A percentile compares a stretch with the other conserved stretches of the same genome.
Evolutionary conservation across 1,140 invertebrate species (phyloP).

Genomic region (Doryteuthis pealeii): DNA sequence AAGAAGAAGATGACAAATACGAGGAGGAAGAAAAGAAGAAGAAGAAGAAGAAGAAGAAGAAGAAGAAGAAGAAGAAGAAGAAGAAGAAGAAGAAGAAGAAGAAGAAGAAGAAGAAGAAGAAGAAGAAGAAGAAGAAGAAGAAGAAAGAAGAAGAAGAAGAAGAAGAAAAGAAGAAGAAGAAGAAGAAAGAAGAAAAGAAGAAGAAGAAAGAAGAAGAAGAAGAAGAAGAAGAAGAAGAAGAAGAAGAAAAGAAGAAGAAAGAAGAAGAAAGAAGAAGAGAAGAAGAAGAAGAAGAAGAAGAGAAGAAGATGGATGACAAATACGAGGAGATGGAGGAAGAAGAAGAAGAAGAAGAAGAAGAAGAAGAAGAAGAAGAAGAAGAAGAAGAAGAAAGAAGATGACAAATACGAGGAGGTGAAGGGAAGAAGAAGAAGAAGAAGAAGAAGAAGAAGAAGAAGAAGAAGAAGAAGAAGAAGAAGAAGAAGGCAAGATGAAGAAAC

Average conservation of each 20-base stretch:
- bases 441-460: neutral
- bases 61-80: neutral
- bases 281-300: neutral
- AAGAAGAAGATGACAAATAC: no score
- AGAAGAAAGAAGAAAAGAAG: neutral
- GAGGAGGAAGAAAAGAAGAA: neutral
- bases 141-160: neutral
- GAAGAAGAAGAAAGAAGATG: neutral
- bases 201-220: neutral
- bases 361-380: neutral
- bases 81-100: neutral
- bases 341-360: neutral
- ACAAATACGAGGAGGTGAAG: neutral
- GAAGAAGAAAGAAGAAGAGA: neutral
- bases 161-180: neutral
- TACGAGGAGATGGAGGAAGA: neutral
- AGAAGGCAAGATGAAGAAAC: no score
- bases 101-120: constrained; percentile 4
- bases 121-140: neutral
- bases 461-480: no score
- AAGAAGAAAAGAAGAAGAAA: neutral
- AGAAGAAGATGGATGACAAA: neutral
- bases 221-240: neutral
- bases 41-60: neutral
- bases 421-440: neutral